Evolutionary conservation across 2,888 invertebrate species (phyloP), one percentile per base, ranked within the genome.

Genomic region (Drosophila mimica): DNA sequence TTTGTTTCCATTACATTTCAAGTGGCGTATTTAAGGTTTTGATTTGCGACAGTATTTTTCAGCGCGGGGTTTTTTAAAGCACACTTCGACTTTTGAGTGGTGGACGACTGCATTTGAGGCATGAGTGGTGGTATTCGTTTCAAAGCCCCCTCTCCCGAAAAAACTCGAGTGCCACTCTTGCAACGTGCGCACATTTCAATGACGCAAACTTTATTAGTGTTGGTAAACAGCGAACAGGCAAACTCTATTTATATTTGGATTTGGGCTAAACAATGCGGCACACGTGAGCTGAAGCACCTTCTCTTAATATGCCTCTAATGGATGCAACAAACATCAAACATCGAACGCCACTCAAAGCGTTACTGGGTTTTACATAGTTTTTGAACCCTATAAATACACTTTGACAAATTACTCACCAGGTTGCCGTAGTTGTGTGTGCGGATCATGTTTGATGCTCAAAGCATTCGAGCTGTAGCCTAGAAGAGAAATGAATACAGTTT

Each of bases 361-460:
- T 46, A n/a, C 5, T 9, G 20, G 1, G 43, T 49, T 69, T 53
- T 69, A 36, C 36, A 34, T 34, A 38, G 34, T 25, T 25, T 25
- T 25, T 25, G 25, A 25, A 25, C 25, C 25, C 25, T 46, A 33
- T 36, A 57, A 46, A 28, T 20, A 6, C 5, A 28, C 3, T 52
- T 11, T 25, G 2, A 28, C 7, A 17, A 38, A 33, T 31, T 53
- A 92, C 94, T 94, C 93, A 97, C 97, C 97, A 94, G 97, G 97
- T 94, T 97, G 97, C 92, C 97, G 95, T 88, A 97, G 95, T 94
- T 98, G 97, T 91, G 97, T 95, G 94, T 98, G 97, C 61, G 97
- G 96, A 93, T 97, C 98, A 93, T 98, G 94, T 81, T 88, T 82
- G 96, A 96, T 89, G 95, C 96, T 83, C 91, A 97, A 93, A 60